Base-by-base conservation (phyloP, 2,888 invertebrate genomes). In the Oxycera nigricornis region DNA sequence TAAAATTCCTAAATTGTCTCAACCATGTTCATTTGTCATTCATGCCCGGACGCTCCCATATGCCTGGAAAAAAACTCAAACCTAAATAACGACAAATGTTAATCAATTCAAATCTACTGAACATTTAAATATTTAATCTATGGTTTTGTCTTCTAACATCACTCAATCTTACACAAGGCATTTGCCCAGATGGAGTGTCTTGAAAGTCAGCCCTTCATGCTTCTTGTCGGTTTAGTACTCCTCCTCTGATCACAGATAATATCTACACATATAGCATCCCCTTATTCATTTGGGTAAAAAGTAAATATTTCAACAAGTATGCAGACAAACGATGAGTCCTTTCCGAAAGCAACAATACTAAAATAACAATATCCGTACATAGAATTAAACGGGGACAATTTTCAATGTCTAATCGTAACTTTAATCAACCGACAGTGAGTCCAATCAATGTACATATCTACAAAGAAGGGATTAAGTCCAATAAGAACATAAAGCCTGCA, bases 291-390 rank as follows among this genome's bases (percentile, higher is more conserved):
- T 20, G 24, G 9, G 55, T 17, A 61, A 61, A 14, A 68, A 50
- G 50, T 50, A 68, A 68, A 68, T 68, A 68, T 68, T 46, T 68
- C 68, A 68, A 68, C 68, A 68, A 68, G 68, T 68, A 50, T 50
- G 50, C 46, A 68, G 35, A 61, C 61, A 61, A 35, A 61, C 61
- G 11, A 24, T 20, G 59, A 26, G 28, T 55, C 14, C n/a, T n/a
- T 22, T 11, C 28, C 14, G 20, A 0, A 61, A 61, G 17, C 20
- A 35, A 61, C 61, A 61, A 59, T 11, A n/a, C 14, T n/a, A 30
- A 59, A n/a, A 61, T 31, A 35, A 61, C 30, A 31, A 31, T 28
- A 61, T 61, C 50, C 17, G 50, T 50, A 26, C n/a, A 31, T 31
- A 9, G 35, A 61, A 31, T 55, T 24, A 28, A 61, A 35, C n/a